These are phyloP conservation scores for Columba janthina DNA, from an alignment of 2,113 vertebrate species.

Conservation along the genomic window DNA sequence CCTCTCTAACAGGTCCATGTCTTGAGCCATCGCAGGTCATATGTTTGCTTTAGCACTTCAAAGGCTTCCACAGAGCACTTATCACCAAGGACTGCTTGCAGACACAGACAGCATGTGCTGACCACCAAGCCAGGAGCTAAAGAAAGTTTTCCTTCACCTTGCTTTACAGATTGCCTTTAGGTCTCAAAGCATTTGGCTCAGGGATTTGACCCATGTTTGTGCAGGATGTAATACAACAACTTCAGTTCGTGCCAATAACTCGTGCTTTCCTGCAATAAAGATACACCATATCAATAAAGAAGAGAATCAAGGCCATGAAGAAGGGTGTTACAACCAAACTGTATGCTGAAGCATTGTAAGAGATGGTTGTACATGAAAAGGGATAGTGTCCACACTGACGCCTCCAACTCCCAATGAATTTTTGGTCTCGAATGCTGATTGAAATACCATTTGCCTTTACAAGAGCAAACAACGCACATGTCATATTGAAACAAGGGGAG, in stretches of 20 bases:
- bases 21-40: fast-evolving
- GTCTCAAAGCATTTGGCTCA: not conserved
- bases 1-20: too few species aligned
- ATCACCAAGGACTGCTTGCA: not conserved
- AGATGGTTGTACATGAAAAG: not conserved
- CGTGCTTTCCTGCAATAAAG: not conserved
- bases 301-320: not conserved
- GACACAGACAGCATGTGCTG: not conserved
- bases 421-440: not conserved
- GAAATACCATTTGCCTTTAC: not conserved
- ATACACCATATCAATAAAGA: not conserved
- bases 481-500: not conserved
- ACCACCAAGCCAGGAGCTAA: not conserved
- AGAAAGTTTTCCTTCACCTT: not conserved
- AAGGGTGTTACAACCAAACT: fast-evolving
- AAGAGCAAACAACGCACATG: not conserved
- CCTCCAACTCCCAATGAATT: not conserved
- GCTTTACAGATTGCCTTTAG: not conserved
- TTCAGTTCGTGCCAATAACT: not conserved
- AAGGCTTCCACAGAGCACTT: not conserved
- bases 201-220: not conserved
- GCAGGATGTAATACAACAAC: not conserved
- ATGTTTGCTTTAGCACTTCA: not conserved
- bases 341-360: not conserved
- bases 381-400: not conserved